Base-by-base conservation (phyloP, 2,113 vertebrate species). In the Strix aluco region DNA sequence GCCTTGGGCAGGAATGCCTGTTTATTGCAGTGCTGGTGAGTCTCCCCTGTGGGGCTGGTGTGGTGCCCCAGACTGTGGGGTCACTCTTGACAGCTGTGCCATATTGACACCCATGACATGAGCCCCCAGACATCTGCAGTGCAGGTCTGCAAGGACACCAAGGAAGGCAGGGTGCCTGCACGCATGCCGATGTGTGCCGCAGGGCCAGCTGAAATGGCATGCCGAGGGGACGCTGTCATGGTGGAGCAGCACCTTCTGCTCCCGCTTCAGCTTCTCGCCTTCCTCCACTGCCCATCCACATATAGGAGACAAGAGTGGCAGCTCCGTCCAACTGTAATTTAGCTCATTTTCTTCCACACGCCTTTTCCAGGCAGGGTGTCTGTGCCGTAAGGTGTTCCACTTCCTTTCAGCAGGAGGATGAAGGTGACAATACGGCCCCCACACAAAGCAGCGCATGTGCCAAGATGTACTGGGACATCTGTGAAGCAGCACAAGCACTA, bases 401-500 rank as follows among this genome's bases (percentile, higher is more conserved):
- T 8, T 81, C 2, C 21, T 63, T 77, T 90, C 51, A 80, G 40
- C 17, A 54, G 52, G 66, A 84, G 49, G 8, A 20, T 86, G 70
- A 81, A 93, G 81, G 49, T 96, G 57, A 86, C 66, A 42, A 62
- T 92, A 70, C 0, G 0, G 21, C 34, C 27, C 32, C 36, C 2
- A 9, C 36, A 73, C 29, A 70, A 93, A 90, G 81, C 54, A 70
- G 49, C 4, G 0, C 2, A 0, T 73, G 20, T 55, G 70, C 82
- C 78, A 80, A 69, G 58, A 85, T 55, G 29, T 65, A 34, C 49
- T 27, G 30, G 49, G 91, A 86, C 83, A 94, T 96, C 83, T 79
- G 86, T 87, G 67, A 72, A 80, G 30, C 84, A 88, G 51, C 57
- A 36, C 29, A 42, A 90, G 38, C 49, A 62, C 46, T 73, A 86